Evolutionary conservation across 1,140 invertebrate genomes (phyloP).

Genomic region (Ctenoplectra terminalis): DNA sequence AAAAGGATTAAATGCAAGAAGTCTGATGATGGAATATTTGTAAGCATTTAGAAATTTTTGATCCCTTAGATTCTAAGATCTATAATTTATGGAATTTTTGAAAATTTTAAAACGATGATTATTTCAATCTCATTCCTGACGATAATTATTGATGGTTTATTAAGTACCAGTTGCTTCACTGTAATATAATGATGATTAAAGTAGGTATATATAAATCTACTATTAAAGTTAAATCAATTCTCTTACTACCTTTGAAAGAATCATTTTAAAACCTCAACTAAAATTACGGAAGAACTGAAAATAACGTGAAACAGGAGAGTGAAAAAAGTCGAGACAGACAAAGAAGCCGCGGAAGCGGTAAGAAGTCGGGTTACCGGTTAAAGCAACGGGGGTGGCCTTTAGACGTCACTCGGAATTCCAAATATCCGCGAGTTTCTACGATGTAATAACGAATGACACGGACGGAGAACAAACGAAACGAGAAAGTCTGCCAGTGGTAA

Average conservation of each 20-base stretch:
- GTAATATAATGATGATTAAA: too few species aligned
- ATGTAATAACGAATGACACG: slow-evolving; percentile 82
- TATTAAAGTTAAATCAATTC: background rate
- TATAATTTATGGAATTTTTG: too few species aligned
- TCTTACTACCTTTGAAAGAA: background rate
- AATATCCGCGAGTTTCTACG: slow-evolving; percentile 81
- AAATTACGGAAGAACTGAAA: background rate
- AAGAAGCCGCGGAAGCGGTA: slow-evolving; percentile 53
- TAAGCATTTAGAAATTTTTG: too few species aligned
- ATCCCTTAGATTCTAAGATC: too few species aligned
- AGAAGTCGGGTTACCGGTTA: slow-evolving; percentile 61
- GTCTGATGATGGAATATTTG: too few species aligned
- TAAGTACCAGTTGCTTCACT: too few species aligned
- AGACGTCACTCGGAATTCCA: slow-evolving; percentile 80
- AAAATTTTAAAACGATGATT: too few species aligned
- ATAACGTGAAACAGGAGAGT: background rate
- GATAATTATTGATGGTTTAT: too few species aligned
- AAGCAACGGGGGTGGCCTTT: slow-evolving; percentile 64
- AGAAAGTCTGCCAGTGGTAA: slow-evolving; percentile 76
- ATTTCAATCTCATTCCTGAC: too few species aligned
- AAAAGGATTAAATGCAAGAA: too few species aligned
- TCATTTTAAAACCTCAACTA: background rate
- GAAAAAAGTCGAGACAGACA: slow-evolving; percentile 28
- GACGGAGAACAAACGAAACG: slow-evolving; percentile 79
- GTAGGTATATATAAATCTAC: background rate